phyloP scores from a whole-genome alignment of 2,113 vertebrate species.

The Carassius auratus region DNA sequence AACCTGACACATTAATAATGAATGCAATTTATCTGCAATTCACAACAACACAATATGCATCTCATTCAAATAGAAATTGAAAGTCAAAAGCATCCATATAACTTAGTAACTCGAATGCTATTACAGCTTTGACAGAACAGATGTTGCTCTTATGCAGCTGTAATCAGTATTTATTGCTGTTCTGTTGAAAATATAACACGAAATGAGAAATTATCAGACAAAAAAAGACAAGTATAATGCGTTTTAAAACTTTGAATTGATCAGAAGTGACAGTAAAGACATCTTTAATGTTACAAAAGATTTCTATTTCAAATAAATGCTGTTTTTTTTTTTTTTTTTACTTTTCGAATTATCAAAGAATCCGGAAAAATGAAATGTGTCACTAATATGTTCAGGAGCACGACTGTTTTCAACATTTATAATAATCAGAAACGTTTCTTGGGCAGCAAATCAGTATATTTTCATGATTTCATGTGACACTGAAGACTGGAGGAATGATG shows the following conservation, averaged over 20 bases:
- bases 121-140: neutral
- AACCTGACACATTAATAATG: neutral
- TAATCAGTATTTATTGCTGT: conserved; percentile 3
- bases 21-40: neutral
- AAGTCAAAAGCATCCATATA: neutral
- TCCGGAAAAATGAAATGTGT: neutral
- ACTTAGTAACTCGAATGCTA: neutral
- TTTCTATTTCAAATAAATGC: too few relatives aligned
- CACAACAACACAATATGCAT: neutral
- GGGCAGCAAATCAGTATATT: neutral
- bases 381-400: neutral
- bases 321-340: neutral
- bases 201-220: too few relatives aligned
- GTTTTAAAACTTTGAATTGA: too few relatives aligned
- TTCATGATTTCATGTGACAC: neutral
- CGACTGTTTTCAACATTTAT: neutral
- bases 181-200: neutral
- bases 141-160: neutral
- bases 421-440: neutral
- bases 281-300: too few relatives aligned
- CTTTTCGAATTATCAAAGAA: neutral
- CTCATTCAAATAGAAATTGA: neutral
- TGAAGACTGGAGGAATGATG: too few relatives aligned
- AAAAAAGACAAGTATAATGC: too few relatives aligned
- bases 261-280: too few relatives aligned